These are phyloP conservation scores for Notamacropus eugenii DNA, from an alignment of 2,797 vertebrate species.

Conservation along the genomic window DNA sequence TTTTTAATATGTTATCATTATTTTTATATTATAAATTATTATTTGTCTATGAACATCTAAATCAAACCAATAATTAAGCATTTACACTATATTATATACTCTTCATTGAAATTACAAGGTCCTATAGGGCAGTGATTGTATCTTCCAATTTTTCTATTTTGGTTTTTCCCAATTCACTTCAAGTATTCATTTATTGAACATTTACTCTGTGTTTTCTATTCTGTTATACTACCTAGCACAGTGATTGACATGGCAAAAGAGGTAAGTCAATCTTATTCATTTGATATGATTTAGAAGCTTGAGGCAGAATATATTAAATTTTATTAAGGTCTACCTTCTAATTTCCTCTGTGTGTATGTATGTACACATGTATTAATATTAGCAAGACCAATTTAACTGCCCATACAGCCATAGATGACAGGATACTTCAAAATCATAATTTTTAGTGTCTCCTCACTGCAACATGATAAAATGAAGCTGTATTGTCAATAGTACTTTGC, in stretches of 20 bases:
- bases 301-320: neutral
- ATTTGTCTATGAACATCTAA: conserved; percentile 17
- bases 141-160: neutral
- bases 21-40: neutral
- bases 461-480: conserved; percentile 23
- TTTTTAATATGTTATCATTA: neutral
- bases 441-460: conserved; percentile 49
- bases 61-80: conserved; percentile 9
- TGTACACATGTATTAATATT: conserved; percentile 21
- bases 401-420: conserved; percentile 11
- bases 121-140: neutral
- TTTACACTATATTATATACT: neutral
- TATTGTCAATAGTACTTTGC: conserved; percentile 26
- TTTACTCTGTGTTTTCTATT: neutral
- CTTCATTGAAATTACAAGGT: conserved; percentile 9
- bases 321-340: neutral
- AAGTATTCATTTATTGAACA: neutral
- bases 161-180: conserved; percentile 11
- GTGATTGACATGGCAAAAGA: neutral
- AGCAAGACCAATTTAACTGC: conserved; percentile 48
- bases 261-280: neutral
- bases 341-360: neutral
- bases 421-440: conserved; percentile 40
- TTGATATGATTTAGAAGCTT: conserved; percentile 38
- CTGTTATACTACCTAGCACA: neutral